phyloP scores from a whole-genome alignment of 2,113 vertebrate species.

The Bujurquina vittata region DNA sequence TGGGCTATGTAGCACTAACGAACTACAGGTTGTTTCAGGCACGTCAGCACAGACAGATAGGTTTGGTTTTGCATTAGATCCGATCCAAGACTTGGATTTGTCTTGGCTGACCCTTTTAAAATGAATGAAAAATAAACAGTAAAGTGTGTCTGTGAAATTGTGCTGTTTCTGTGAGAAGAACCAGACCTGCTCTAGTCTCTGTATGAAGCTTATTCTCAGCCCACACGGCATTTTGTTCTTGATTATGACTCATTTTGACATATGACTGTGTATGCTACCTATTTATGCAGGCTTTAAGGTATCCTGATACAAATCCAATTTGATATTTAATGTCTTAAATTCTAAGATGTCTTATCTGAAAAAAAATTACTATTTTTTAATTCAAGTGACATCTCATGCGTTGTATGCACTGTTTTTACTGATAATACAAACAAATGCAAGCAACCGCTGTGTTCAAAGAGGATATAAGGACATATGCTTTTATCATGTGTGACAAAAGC shows the following conservation, averaged over 20 bases:
- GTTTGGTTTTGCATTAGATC: neutral
- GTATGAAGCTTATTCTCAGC: neutral
- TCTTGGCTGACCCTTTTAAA: neutral
- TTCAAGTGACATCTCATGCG: neutral
- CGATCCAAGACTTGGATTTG: neutral
- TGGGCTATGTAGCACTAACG: slow-evolving; percentile 19
- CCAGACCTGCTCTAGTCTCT: neutral
- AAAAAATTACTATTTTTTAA: neutral
- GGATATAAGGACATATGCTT: neutral
- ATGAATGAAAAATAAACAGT: neutral
- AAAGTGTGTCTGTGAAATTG: neutral
- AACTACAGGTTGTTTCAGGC: slow-evolving; percentile 8
- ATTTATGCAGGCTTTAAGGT: neutral
- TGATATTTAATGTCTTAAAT: neutral
- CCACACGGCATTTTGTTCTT: neutral
- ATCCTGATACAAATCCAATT: neutral
- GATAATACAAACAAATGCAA: too few relatives aligned
- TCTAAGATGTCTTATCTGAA: neutral
- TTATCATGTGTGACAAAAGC: neutral
- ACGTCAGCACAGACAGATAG: neutral
- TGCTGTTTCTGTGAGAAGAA: neutral
- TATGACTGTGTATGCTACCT: neutral
- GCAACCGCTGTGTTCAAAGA: neutral
- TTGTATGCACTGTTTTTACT: neutral
- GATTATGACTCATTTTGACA: slow-evolving; percentile 9